A percentile compares a stretch with the other conserved stretches of the same genome.
Evolutionary conservation across 2,888 invertebrate species (phyloP).

Genomic region (Tortricodes alternella): DNA sequence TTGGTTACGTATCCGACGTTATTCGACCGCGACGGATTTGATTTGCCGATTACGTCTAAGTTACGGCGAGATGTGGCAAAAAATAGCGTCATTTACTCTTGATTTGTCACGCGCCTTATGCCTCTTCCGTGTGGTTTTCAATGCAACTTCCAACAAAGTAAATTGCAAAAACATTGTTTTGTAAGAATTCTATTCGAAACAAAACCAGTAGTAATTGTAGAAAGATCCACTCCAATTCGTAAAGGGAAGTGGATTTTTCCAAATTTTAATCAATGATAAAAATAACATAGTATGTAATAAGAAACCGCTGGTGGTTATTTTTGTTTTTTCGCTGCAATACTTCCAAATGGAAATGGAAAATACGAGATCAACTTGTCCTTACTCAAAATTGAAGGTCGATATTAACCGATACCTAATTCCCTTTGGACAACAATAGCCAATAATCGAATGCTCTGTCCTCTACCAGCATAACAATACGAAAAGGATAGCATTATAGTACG

Average conservation of each 20-base stretch:
- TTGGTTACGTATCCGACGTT: conserved; percentile 3
- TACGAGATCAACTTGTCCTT: not conserved
- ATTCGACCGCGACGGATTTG: conserved; percentile 9
- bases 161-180: not conserved
- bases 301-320: too few species aligned
- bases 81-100: conserved; percentile 11
- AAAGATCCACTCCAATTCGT: too few species aligned
- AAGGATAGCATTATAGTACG: conserved; percentile 14
- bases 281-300: too few species aligned
- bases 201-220: too few species aligned
- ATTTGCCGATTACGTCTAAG: conserved; percentile 18
- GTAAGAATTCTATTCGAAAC: not conserved
- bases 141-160: not conserved
- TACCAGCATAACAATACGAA: conserved; percentile 9
- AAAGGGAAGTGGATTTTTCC: too few species aligned
- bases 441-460: conserved; percentile 20
- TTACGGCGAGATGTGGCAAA: conserved; percentile 6
- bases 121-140: conserved; percentile 16
- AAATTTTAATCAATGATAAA: not conserved
- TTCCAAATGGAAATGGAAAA: not conserved
- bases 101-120: conserved; percentile 16
- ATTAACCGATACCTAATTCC: conserved; percentile 10
- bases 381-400: not conserved
- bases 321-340: too few species aligned
- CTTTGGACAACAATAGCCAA: conserved; percentile 17